phyloP scores from a whole-genome alignment of 2,888 invertebrate genomes.

The Lasioglossum pauxillum region DNA sequence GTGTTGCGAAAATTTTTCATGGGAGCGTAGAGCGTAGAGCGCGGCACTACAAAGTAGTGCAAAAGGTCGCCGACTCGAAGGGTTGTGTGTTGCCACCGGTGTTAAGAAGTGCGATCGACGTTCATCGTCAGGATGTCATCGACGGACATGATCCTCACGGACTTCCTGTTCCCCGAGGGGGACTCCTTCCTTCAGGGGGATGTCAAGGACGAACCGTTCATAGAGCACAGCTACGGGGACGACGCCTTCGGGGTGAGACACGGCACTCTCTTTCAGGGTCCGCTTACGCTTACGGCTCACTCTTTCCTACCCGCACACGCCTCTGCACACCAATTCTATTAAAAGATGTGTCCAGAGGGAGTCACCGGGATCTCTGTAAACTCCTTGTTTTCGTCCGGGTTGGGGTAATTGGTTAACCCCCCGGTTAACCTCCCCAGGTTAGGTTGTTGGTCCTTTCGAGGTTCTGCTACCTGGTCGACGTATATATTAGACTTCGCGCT shows the following conservation, averaged over 20 bases:
- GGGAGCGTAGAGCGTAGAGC: constrained; percentile 40
- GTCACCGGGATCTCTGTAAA: background rate
- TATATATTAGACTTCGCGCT: background rate
- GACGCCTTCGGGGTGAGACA: constrained; percentile 75
- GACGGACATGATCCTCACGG: constrained; percentile 83
- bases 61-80: constrained; percentile 8
- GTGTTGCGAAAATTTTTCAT: constrained; percentile 43
- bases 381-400: background rate
- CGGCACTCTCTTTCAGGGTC: background rate
- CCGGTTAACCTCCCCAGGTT: no score
- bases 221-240: constrained; percentile 72
- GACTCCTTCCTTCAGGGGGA: constrained; percentile 80
- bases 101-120: background rate
- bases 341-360: background rate
- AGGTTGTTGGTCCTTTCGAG: background rate
- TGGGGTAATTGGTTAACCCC: background rate
- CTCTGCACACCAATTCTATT: background rate
- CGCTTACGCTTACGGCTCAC: background rate
- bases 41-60: background rate
- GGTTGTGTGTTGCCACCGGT: background rate
- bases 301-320: background rate
- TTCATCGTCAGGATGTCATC: constrained; percentile 72
- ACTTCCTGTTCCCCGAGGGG: constrained; percentile 82
- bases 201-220: constrained; percentile 76
- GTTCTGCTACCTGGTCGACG: background rate